Evolutionary conservation across 2,888 invertebrate species (phyloP).

Genomic region (Limenitis camilla): DNA sequence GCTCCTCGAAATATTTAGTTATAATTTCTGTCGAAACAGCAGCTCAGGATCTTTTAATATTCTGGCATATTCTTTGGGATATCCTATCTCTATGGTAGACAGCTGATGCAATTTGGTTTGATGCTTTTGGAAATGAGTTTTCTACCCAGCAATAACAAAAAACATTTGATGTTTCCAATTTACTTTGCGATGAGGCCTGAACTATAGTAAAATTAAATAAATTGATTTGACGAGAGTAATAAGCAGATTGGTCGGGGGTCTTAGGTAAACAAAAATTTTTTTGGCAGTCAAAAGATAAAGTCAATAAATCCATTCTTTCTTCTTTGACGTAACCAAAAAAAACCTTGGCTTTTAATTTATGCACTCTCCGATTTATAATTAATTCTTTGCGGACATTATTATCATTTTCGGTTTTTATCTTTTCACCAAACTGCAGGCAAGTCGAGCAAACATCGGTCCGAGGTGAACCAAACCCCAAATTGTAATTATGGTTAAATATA

Average conservation of each 20-base stretch:
- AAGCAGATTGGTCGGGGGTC: slow-evolving; percentile 36
- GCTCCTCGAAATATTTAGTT: slow-evolving; percentile 12
- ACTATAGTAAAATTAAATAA: slow-evolving; percentile 23
- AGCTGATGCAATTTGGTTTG: slow-evolving; percentile 23
- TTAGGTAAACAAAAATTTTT: slow-evolving; percentile 34
- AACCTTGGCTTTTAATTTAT: slow-evolving; percentile 1
- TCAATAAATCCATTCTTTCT: neutral
- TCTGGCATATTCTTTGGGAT: slow-evolving; percentile 14
- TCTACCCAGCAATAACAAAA: slow-evolving; percentile 30
- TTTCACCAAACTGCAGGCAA: neutral
- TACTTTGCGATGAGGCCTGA: slow-evolving; percentile 20
- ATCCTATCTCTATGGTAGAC: slow-evolving; percentile 17
- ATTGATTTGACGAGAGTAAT: slow-evolving; percentile 33
- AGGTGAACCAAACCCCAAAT: neutral
- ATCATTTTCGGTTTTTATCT: neutral
- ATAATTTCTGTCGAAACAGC: slow-evolving; percentile 12
- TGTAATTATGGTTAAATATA: neutral
- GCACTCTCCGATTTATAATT: neutral
- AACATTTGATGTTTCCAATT: slow-evolving; percentile 19
- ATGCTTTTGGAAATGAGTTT: slow-evolving; percentile 20
- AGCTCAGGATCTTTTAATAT: slow-evolving; percentile 19
- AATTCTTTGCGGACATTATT: neutral
- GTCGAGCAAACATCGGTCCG: neutral
- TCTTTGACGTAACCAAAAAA: slow-evolving; percentile 1
- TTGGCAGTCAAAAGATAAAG: slow-evolving; percentile 25